Base-by-base conservation (phyloP, 2,888 invertebrate species). In the Ophion ellenae region DNA sequence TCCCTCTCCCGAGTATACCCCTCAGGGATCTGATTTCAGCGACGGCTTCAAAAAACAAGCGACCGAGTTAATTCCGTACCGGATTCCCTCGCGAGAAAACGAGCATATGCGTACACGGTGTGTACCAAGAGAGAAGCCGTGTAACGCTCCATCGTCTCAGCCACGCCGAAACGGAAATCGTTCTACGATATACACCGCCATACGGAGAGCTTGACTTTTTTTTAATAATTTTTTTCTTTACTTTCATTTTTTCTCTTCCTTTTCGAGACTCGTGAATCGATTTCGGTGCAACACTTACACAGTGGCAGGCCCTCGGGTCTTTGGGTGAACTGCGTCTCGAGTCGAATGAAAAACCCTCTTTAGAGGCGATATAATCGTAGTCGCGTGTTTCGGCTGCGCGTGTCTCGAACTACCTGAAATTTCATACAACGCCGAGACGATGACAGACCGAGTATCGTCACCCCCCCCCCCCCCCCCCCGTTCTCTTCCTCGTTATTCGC, bases 1-100 rank as follows among this genome's bases (percentile, higher is more conserved):
- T 83, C 84, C 9, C 81, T 87, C 85, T 85, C 75, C 63, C 76
- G 75, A 66, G 64, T 73, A 70, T 69, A 75, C 87, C 86, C 83
- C 83, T 74, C 84, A 59, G 85, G 88, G 86, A 89, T 90, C 88
- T 89, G 83, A 87, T 89, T 90, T 88, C 89, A 88, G 67, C 86
- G 85, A 85, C 82, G 85, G 84, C 87, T 87, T 86, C 83, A 88
- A 90, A 86, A 88, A 88, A 88, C 85, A 88, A 88, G 86, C 87
- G 85, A 83, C 84, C 81, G 84, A 88, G 88, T 88, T 88, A 88
- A 88, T 88, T 88, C 77, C 85, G 88, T 87, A 88, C 88, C 86
- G 84, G 87, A 88, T 88, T 88, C 83, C 83, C 84, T 74, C 75
- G 70, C 73, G 64, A 32, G 77, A 81, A 74, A 59, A 32, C 63